Conservation (phyloP, 1,140 invertebrate genomes). For the Aphaenogaster ashmeadi region DNA sequence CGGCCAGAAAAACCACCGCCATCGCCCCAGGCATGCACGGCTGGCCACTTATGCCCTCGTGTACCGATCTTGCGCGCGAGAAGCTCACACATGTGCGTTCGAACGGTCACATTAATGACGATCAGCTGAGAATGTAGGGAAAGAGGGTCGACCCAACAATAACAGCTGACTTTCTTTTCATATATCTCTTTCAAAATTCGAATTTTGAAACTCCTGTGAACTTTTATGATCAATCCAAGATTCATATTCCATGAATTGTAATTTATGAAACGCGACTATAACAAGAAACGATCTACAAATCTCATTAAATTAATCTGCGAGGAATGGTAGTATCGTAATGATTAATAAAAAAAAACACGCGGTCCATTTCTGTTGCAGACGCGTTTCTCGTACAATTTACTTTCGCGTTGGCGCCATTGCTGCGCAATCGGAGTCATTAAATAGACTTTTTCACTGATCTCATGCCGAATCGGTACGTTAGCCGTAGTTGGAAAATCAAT, state of each 20-base stretch:
- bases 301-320: neutral
- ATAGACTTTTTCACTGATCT: slow-evolving; percentile 35
- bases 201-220: neutral
- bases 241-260: neutral
- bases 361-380: neutral
- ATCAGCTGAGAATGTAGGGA: slow-evolving; percentile 33
- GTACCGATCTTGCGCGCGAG: slow-evolving; percentile 52
- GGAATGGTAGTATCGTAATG: neutral
- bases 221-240: neutral
- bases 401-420: neutral
- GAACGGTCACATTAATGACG: slow-evolving; percentile 61
- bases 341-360: neutral
- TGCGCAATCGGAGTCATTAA: slow-evolving; percentile 42
- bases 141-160: slow-evolving; percentile 8
- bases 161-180: slow-evolving; percentile 62
- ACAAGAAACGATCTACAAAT: neutral
- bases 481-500: slow-evolving; percentile 65
- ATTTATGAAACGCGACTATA: neutral
- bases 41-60: slow-evolving; percentile 68
- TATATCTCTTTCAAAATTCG: neutral
- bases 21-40: slow-evolving; percentile 74
- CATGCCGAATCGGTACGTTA: slow-evolving; percentile 21
- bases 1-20: slow-evolving; percentile 77
- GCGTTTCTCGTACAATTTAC: neutral
- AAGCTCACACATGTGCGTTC: slow-evolving; percentile 29